Conservation (phyloP, 2,113 vertebrate species). For the Caracal caracal region DNA sequence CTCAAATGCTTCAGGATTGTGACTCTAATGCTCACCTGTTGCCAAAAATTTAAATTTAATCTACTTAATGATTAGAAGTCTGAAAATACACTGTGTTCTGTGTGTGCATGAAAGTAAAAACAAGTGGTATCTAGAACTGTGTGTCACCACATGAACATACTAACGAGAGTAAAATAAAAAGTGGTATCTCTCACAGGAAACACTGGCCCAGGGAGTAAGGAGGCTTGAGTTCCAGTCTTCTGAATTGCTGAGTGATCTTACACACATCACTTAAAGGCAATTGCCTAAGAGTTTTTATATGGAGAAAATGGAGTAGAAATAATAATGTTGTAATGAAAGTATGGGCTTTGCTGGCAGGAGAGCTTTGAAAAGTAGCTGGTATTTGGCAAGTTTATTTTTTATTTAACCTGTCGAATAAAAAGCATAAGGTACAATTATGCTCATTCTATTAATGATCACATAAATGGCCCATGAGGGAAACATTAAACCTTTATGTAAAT, state of each 20-base stretch:
- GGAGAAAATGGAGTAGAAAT: slow-evolving; percentile 22
- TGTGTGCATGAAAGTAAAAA: neutral
- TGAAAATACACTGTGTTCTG: neutral
- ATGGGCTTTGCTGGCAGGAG: neutral
- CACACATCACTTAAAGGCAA: neutral
- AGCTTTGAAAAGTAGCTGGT: slow-evolving; percentile 28
- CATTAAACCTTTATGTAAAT: neutral
- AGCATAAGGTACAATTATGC: neutral
- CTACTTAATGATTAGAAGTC: neutral
- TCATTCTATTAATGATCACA: slow-evolving; percentile 54
- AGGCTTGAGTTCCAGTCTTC: neutral
- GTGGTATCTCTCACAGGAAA: neutral
- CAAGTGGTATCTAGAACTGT: neutral
- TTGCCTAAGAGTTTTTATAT: neutral
- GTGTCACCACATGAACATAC: neutral
- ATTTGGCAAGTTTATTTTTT: slow-evolving; percentile 50
- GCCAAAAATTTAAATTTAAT: neutral
- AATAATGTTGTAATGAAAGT: neutral
- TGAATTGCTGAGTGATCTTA: neutral
- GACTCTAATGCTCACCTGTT: neutral
- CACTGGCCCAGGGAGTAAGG: neutral
- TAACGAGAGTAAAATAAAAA: neutral
- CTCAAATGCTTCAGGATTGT: neutral
- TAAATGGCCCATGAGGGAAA: neutral
- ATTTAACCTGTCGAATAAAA: slow-evolving; percentile 37